phyloP scores from a whole-genome alignment of 2,113 vertebrate species.

The Tetraodon nigroviridis region DNA sequence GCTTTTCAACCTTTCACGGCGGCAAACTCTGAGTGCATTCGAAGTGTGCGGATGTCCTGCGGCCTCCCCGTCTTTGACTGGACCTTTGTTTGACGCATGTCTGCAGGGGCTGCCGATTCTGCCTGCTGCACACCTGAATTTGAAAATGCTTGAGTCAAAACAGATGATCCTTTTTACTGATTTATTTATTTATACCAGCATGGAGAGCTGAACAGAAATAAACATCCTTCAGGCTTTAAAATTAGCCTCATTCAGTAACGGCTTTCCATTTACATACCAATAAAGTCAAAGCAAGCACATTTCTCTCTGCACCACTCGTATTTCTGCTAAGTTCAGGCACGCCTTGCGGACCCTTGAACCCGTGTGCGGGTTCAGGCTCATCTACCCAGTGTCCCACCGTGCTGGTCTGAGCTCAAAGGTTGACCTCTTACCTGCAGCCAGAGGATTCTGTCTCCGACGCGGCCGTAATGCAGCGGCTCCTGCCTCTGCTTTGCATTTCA shows the following conservation, averaged over 20 bases:
- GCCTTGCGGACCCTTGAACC: neutral
- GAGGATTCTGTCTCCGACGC: neutral
- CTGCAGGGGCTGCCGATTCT: too few species aligned
- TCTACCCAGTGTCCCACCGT: neutral
- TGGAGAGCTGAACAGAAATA: too few species aligned
- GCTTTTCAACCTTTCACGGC: neutral
- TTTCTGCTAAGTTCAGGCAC: neutral
- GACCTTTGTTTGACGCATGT: too few species aligned
- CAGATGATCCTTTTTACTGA: too few species aligned
- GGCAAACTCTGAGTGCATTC: neutral
- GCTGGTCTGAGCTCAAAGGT: neutral
- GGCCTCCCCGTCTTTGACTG: too few species aligned
- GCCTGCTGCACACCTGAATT: too few species aligned
- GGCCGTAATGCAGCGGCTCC: slow-evolving; percentile 15
- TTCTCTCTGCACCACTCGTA: neutral
- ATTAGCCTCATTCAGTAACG: neutral
- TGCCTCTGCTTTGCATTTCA: neutral
- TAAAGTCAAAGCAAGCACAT: neutral
- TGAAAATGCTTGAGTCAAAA: too few species aligned
- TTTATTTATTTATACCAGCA: too few species aligned
- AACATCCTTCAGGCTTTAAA: too few species aligned
- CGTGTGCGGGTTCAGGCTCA: neutral
- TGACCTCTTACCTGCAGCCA: too few species aligned
- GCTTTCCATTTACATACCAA: neutral
- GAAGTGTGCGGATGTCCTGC: neutral